Evolutionary conservation across 2,888 invertebrate genomes (phyloP), one percentile per base, ranked within the genome.

Genomic region (Pharmacophagus antenor): DNA sequence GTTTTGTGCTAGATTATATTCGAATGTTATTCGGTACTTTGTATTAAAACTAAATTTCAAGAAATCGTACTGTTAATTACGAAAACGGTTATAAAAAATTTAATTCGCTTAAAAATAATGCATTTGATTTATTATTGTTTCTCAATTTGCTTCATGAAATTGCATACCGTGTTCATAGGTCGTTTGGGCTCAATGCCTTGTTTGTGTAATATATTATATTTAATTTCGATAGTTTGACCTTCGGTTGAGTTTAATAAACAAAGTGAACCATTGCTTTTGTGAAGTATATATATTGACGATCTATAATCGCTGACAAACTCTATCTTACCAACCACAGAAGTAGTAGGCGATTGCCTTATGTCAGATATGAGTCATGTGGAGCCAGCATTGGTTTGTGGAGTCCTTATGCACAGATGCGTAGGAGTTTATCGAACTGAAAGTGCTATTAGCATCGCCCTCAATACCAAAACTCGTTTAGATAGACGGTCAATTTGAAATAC

Each of bases 391-490:
- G 52, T 55, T 59, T 62, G 42, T 51, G 46, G 52, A 27, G 48
- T 56, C 61, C 56, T 61, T 66, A 63, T 57, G 52, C 53, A 61
- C 51, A 44, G 53, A 50, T n/a, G 62, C 59, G 67, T 68, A 65
- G 66, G 66, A 57, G 60, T 63, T 56, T 60, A 48, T 62, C 62
- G 57, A 64, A 61, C 61, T 48, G 58, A 62, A 71, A 73, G 63
- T 70, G 62, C 63, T 67, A 71, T 72, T 73, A 65, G 63, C 53
- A 59, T 68, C 67, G 70, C 60, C 70, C 68, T 65, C 72, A 69
- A 72, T 75, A 62, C 61, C 63, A 67, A n/a, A 74, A 73, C 69
- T 67, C 62, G 71, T 73, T 76, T 69, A 61, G 63, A 64, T 67
- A 64, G 62, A 61, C 50, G 56, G 60, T 54, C 58, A 62, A 60